A percentile compares a stretch with the other conserved stretches of the same genome.
Conservation (phyloP, 2,888 invertebrate species). For the Chalcis sispes region DNA sequence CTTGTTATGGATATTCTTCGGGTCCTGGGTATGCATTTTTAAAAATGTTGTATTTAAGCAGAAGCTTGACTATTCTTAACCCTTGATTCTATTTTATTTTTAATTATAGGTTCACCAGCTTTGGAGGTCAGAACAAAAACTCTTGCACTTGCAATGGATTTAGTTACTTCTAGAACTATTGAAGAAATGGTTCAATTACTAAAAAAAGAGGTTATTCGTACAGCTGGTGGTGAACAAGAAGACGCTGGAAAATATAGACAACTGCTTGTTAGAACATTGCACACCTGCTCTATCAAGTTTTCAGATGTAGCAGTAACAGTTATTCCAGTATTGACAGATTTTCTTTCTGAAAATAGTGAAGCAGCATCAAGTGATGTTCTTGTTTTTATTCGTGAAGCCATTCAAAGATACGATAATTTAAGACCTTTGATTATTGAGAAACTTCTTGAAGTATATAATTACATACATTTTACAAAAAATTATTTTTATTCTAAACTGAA, state of each 20-base stretch:
- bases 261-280: constrained; percentile 94
- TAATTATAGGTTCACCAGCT: constrained; percentile 81
- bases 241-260: constrained; percentile 97
- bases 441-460: constrained; percentile 67
- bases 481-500: neutral
- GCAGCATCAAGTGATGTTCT: constrained; percentile 95
- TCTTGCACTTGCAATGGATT: constrained; percentile 88
- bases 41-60: constrained; percentile 13
- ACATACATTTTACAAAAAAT: constrained; percentile 1
- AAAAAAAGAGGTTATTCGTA: constrained; percentile 95
- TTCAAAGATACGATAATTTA: constrained; percentile 92
- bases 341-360: constrained; percentile 92
- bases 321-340: constrained; percentile 95
- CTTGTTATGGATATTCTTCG: constrained; percentile 98
- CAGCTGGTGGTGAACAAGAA: constrained; percentile 92
- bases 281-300: constrained; percentile 95
- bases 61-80: neutral
- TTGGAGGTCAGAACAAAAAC: constrained; percentile 95
- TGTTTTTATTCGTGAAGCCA: constrained; percentile 96
- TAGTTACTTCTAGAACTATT: constrained; percentile 94
- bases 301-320: constrained; percentile 96
- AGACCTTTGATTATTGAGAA: constrained; percentile 88
- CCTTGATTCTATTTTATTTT: neutral
- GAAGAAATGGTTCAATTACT: constrained; percentile 96
- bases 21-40: constrained; percentile 84